These are phyloP conservation scores for Pinna nobilis DNA, from an alignment of 1,140 invertebrate genomes.

Conservation along the genomic window DNA sequence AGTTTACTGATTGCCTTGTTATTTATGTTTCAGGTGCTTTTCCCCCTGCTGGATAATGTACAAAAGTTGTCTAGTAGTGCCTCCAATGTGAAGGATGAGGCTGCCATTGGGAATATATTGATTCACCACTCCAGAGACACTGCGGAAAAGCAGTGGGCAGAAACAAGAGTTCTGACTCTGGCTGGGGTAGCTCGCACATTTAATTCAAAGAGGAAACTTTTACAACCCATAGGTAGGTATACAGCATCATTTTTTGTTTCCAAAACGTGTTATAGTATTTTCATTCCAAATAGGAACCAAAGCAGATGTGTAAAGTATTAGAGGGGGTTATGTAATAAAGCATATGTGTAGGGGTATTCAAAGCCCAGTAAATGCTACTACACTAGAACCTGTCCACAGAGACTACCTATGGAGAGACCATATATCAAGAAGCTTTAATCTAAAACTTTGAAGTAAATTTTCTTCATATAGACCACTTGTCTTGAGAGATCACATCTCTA, in stretches of 20 bases:
- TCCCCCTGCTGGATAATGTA: conserved; percentile 96
- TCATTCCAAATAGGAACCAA: neutral
- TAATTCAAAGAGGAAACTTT: conserved; percentile 90
- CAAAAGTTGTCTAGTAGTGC: conserved; percentile 91
- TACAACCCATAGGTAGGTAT: conserved; percentile 83
- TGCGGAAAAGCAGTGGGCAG: conserved; percentile 99
- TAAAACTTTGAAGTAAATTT: too few species aligned
- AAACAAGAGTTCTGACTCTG: conserved; percentile 91
- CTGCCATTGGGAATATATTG: conserved; percentile 85
- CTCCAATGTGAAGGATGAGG: conserved; percentile 94
- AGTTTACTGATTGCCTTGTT: neutral
- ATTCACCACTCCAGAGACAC: conserved; percentile 99
- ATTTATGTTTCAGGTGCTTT: conserved; percentile 83
- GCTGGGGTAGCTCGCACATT: conserved; percentile 88
- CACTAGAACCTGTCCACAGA: too few species aligned
- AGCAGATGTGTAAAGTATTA: neutral
- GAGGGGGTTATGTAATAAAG: neutral
- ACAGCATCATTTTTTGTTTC: neutral
- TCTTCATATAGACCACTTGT: too few species aligned
- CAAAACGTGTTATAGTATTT: neutral
- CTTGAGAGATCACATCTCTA: too few species aligned
- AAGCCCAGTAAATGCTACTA: neutral
- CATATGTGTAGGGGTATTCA: neutral
- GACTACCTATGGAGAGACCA: too few species aligned
- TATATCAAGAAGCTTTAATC: too few species aligned